A percentile compares a stretch with the other conserved stretches of the same genome.
Evolutionary conservation across 2,797 vertebrate species (phyloP).

Genomic region (Cetoscarus ocellatus): DNA sequence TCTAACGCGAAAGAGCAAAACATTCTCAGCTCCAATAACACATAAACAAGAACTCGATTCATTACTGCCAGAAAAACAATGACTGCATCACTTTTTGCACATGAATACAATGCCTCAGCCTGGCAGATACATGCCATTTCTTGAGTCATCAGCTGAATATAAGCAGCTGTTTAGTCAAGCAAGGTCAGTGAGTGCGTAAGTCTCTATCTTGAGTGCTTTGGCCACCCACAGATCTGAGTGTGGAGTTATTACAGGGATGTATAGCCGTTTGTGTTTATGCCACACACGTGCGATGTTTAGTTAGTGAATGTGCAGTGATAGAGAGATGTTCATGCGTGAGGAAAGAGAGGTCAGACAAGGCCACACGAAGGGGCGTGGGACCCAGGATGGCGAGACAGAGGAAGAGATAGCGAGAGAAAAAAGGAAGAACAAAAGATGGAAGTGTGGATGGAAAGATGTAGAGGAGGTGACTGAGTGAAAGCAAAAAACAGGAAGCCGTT

Average conservation of each 20-base stretch:
- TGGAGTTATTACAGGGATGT: slow-evolving; percentile 42
- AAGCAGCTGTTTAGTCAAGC: slow-evolving; percentile 25
- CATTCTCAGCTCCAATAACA: slow-evolving; percentile 21
- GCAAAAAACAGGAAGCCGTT: slow-evolving; percentile 69
- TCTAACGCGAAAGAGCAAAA: slow-evolving; percentile 33
- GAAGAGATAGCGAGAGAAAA: slow-evolving; percentile 47
- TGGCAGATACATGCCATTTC: slow-evolving; percentile 16
- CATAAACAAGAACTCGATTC: slow-evolving; percentile 22
- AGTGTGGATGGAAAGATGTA: slow-evolving; percentile 59
- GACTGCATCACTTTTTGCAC: slow-evolving; percentile 20
- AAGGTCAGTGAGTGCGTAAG: slow-evolving; percentile 42
- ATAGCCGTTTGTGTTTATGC: slow-evolving; percentile 41
- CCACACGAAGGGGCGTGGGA: slow-evolving; percentile 58
- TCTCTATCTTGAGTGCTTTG: slow-evolving; percentile 18
- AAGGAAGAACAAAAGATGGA: slow-evolving; percentile 66
- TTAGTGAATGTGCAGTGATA: slow-evolving; percentile 28
- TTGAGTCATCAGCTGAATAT: slow-evolving; percentile 27
- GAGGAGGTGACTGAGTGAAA: slow-evolving; percentile 18
- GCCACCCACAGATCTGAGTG: slow-evolving; percentile 11
- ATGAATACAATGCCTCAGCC: slow-evolving; percentile 26
- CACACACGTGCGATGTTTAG: slow-evolving; percentile 34
- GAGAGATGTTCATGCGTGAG: slow-evolving; percentile 32
- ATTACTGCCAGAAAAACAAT: slow-evolving; percentile 29
- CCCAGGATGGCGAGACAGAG: slow-evolving; percentile 60
- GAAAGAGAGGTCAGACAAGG: slow-evolving; percentile 72